Percentiles rank a stretch among this genome's conserved stretches.
Evolutionary conservation across 1,140 invertebrate genomes (phyloP).

Genomic region (Tenebrio molitor): DNA sequence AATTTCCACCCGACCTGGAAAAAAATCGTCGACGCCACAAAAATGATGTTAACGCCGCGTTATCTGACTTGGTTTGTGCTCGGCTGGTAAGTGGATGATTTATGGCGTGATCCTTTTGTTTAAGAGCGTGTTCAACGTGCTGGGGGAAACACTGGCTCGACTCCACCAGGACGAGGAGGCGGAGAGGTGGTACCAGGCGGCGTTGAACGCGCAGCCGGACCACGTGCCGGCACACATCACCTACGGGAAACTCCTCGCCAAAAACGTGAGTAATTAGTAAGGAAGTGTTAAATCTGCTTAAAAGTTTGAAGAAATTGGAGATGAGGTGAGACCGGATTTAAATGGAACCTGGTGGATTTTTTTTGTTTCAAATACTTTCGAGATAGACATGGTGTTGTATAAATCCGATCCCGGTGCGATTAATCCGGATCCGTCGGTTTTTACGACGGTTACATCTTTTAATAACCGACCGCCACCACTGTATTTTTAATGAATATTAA

Average conservation of each 20-base stretch:
- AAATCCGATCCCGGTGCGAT: neutral
- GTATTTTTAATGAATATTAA: constrained; percentile 45
- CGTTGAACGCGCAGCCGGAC: constrained; percentile 84
- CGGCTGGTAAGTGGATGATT: constrained; percentile 52
- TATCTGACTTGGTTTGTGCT: constrained; percentile 28
- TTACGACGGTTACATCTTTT: constrained; percentile 27
- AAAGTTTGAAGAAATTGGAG: too few relatives aligned
- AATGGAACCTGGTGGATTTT: too few relatives aligned
- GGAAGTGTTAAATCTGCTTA: too few relatives aligned
- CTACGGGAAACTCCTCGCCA: constrained; percentile 90
- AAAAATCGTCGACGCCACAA: constrained; percentile 3
- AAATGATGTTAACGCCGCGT: constrained; percentile 25
- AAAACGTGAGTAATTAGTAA: constrained; percentile 80
- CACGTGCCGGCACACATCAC: constrained; percentile 92
- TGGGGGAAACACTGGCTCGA: constrained; percentile 88
- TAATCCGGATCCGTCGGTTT: neutral
- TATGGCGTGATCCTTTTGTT: constrained; percentile 56
- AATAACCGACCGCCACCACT: constrained; percentile 35
- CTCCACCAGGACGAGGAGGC: constrained; percentile 85
- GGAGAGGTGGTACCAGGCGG: constrained; percentile 86
- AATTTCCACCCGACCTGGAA: too few relatives aligned
- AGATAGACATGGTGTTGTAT: too few relatives aligned
- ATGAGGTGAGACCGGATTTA: too few relatives aligned
- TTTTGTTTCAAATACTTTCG: too few relatives aligned
- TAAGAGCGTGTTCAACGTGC: constrained; percentile 86